Base-by-base conservation (phyloP, 2,797 vertebrate species). In the Enteromius viviparus region DNA sequence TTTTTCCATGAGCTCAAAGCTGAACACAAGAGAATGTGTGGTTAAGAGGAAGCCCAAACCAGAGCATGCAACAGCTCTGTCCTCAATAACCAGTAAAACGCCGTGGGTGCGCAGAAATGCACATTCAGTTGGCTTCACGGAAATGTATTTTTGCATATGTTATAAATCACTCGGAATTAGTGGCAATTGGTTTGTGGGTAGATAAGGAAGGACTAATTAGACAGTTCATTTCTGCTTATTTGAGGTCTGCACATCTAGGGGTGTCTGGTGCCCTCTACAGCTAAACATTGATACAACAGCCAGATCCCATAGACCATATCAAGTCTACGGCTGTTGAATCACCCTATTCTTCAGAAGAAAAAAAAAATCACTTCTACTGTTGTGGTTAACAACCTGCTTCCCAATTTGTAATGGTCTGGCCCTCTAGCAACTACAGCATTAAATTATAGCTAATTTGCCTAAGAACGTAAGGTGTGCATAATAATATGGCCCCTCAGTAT, bases 261-360 rank as follows among this genome's bases (percentile, higher is more conserved):
- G 58, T 55, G 26, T 76, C 53, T 76, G 49, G 47, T 65, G 58
- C 77, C 81, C 77, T 80, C 81, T 83, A 37, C 32, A 51, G 85
- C 8, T 69, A 37, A 23, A 62, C 45, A 14, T 29, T 49, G 19
- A 60, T 26, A 51, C 37, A 51, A 64, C 34, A 76, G 60, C 21
- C 21, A 62, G 26, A 58, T 60, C 37, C 60, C 65, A 80, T 7
- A 1, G 34, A 34, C 34, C 5, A 34, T 5, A 34, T 34, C 34
- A 34, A 34, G 37, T 4, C 37, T 37, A 37, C 7, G 37, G 37
- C 40, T 40, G 40, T 40, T 9, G 6, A 40, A 40, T 9, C 1
- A 40, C 40, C 8, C 40, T 9, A 9, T 9, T 40, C 37, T 40
- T 40, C 37, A 26, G 26, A 26, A 8, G 37, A 40, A 8, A 40